phyloP scores from a whole-genome alignment of 2,113 vertebrate species.

The Hemiprocne comata region DNA sequence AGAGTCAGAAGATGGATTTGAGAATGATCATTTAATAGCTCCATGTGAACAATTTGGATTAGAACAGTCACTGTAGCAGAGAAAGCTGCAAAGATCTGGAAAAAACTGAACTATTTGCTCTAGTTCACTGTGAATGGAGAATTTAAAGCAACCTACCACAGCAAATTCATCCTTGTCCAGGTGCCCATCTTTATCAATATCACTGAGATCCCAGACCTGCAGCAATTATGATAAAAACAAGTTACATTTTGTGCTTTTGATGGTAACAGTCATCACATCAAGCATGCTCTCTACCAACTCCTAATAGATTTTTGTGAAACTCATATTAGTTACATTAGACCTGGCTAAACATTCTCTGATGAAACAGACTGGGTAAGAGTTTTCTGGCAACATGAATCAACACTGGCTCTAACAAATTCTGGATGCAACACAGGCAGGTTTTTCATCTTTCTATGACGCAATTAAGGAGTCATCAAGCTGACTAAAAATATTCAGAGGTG shows the following conservation, averaged over 20 bases:
- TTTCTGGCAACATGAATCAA: not conserved
- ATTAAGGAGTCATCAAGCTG: not conserved
- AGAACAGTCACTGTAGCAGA: not conserved
- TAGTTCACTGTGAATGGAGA: not conserved
- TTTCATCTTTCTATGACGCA: not conserved
- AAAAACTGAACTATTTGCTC: not conserved
- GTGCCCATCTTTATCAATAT: conserved; percentile 98
- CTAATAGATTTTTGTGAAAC: not conserved
- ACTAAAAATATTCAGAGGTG: not conserved
- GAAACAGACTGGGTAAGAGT: not conserved
- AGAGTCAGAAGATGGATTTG: not conserved
- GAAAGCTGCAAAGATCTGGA: not conserved
- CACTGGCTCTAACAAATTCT: not conserved
- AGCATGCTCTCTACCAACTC: not conserved
- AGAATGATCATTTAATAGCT: not conserved
- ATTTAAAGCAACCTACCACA: conserved; percentile 82
- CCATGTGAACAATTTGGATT: not conserved
- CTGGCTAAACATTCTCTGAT: not conserved
- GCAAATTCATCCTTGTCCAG: conserved; percentile 97
- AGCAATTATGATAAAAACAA: not conserved
- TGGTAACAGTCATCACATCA: not conserved
- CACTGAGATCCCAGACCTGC: conserved; percentile 98
- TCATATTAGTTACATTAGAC: not conserved
- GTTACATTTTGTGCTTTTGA: not conserved
- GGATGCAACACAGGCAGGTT: not conserved